Evolutionary conservation across 2,888 invertebrate species (phyloP).

Genomic region (Celastrina argiolus): DNA sequence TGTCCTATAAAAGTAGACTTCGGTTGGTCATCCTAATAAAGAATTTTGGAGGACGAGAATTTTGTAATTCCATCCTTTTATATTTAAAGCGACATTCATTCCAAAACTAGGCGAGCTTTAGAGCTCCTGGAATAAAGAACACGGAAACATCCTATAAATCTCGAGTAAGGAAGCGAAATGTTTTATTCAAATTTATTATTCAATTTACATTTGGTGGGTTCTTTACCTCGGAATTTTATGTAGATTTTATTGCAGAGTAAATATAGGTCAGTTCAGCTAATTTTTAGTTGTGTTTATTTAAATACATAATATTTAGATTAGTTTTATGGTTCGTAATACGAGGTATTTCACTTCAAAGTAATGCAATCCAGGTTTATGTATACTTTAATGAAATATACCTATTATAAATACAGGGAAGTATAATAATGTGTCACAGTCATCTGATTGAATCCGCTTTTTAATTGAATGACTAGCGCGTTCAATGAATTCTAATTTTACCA

Average conservation of each 20-base stretch:
- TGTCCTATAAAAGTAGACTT: too few relatives aligned
- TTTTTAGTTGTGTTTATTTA: background rate
- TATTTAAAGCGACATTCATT: background rate
- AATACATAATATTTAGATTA: background rate
- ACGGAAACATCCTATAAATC: slow-evolving; percentile 11
- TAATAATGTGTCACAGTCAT: too few relatives aligned
- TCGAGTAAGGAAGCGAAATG: slow-evolving; percentile 13
- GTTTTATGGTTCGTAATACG: background rate
- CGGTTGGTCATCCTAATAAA: too few relatives aligned
- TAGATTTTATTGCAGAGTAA: slow-evolving; percentile 2
- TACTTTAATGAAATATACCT: too few relatives aligned
- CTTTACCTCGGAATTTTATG: background rate
- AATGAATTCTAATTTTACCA: too few relatives aligned
- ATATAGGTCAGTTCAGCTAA: slow-evolving; percentile 11
- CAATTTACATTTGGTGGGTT: slow-evolving; percentile 17
- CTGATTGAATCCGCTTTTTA: too few relatives aligned
- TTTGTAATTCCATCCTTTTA: background rate
- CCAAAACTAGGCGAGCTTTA: background rate
- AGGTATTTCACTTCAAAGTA: too few relatives aligned
- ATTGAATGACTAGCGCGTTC: too few relatives aligned
- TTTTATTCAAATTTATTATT: slow-evolving; percentile 16
- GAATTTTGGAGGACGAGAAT: background rate
- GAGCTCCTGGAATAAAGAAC: background rate
- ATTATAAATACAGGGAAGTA: too few relatives aligned
- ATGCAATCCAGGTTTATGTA: too few relatives aligned